Evolutionary conservation across 2,113 vertebrate genomes (phyloP).

Genomic region (Sylvicapra grimmia): DNA sequence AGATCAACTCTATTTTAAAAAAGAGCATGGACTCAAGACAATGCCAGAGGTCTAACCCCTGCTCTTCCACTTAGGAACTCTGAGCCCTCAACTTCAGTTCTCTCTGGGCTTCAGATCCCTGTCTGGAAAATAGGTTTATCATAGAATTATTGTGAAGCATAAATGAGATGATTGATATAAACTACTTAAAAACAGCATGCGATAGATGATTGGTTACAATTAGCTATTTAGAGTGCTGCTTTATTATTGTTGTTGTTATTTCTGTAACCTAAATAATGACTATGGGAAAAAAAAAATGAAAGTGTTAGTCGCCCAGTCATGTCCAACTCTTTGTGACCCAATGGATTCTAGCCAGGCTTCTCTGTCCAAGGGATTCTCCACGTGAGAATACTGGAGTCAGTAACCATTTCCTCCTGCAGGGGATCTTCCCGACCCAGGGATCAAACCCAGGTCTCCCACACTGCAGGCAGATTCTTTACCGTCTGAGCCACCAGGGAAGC

Average conservation of each 20-base stretch:
- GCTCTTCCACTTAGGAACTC: background rate
- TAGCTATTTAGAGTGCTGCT: background rate
- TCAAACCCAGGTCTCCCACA: background rate
- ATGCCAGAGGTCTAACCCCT: accelerated
- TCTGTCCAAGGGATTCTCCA: background rate
- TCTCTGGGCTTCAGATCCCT: background rate
- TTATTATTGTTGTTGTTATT: background rate
- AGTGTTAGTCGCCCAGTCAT: background rate
- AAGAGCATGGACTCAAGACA: background rate
- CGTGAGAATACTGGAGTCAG: background rate
- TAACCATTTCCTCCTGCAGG: background rate
- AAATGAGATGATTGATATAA: background rate
- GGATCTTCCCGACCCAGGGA: background rate
- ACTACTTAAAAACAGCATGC: background rate
- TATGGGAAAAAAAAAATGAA: background rate
- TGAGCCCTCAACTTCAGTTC: background rate
- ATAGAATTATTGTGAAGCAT: background rate
- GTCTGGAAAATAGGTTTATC: background rate
- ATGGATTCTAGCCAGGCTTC: background rate
- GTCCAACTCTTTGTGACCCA: background rate
- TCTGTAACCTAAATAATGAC: background rate
- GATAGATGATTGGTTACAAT: background rate
- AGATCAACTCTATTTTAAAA: background rate
- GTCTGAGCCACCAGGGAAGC: background rate
- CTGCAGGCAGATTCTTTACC: background rate